Conservation (phyloP, 1,140 invertebrate species). For the Polypedilum pembai region DNA sequence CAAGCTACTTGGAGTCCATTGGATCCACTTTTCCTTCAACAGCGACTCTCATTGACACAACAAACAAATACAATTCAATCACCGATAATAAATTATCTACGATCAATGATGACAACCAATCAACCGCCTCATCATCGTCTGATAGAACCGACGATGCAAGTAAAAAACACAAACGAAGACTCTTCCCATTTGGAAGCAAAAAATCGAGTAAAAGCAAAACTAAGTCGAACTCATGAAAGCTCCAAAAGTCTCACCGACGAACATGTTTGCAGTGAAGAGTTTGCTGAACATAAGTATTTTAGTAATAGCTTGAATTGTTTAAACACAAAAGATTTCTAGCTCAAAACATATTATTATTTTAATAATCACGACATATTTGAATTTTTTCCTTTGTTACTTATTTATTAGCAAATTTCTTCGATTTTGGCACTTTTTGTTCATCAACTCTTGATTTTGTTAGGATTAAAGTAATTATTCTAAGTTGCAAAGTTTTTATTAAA, state of each 20-base stretch:
- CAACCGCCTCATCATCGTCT: constrained; percentile 40
- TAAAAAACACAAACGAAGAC: constrained; percentile 41
- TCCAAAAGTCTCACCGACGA: background rate
- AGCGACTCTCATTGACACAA: constrained; percentile 35
- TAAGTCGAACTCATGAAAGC: constrained; percentile 5
- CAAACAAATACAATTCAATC: constrained; percentile 45
- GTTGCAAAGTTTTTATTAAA: too few species aligned
- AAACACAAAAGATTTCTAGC: background rate
- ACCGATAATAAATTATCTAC: constrained; percentile 41
- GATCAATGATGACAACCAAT: background rate
- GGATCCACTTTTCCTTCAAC: background rate
- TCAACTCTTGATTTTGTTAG: too few species aligned
- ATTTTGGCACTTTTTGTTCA: too few species aligned
- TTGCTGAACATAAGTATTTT: constrained; percentile 18
- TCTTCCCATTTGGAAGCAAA: constrained; percentile 39
- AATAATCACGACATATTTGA: too few species aligned
- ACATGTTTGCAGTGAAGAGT: background rate
- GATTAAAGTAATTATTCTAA: too few species aligned
- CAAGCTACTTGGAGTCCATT: background rate
- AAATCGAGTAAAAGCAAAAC: constrained; percentile 32
- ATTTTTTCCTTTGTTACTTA: too few species aligned
- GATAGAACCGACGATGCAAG: constrained; percentile 37
- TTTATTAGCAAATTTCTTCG: too few species aligned
- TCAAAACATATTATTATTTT: background rate
- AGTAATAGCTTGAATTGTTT: constrained; percentile 21